Conservation (phyloP, 2,113 vertebrate species). For the Hyperopisus bebe region DNA sequence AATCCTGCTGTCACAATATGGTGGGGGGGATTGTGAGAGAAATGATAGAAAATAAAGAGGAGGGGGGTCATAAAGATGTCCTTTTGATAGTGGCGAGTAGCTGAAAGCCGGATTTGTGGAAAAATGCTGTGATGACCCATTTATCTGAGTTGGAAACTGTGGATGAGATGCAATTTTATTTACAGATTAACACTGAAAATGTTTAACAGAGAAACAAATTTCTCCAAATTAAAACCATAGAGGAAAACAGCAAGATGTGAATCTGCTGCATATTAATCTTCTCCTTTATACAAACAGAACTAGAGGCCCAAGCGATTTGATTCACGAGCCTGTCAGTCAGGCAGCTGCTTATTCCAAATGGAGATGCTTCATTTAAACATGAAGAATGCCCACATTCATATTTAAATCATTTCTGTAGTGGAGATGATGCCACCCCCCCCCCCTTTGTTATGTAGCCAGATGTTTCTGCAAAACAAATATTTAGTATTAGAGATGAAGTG, state of each 20-base stretch:
- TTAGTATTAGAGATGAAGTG: neutral
- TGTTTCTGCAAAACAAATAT: slow-evolving; percentile 6
- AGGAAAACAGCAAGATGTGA: neutral
- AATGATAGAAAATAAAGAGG: neutral
- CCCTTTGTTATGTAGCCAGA: neutral
- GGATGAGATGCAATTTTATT: neutral
- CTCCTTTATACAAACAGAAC: neutral
- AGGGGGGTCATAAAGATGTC: neutral
- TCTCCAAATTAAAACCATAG: neutral
- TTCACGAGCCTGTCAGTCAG: slow-evolving; percentile 8
- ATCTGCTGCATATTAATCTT: slow-evolving; percentile 10
- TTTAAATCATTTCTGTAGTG: neutral
- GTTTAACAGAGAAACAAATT: neutral
- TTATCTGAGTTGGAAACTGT: neutral
- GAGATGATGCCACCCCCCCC: neutral
- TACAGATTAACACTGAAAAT: neutral
- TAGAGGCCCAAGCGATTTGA: neutral
- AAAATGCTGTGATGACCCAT: neutral
- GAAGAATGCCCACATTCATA: neutral
- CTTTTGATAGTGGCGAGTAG: neutral
- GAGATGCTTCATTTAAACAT: slow-evolving; percentile 15
- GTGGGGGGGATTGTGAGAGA: neutral
- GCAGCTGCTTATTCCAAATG: neutral
- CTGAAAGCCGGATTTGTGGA: neutral
- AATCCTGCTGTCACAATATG: neutral